These are phyloP conservation scores for Neuroscelio doddi DNA, from an alignment of 2,888 invertebrate species.

Conservation along the genomic window DNA sequence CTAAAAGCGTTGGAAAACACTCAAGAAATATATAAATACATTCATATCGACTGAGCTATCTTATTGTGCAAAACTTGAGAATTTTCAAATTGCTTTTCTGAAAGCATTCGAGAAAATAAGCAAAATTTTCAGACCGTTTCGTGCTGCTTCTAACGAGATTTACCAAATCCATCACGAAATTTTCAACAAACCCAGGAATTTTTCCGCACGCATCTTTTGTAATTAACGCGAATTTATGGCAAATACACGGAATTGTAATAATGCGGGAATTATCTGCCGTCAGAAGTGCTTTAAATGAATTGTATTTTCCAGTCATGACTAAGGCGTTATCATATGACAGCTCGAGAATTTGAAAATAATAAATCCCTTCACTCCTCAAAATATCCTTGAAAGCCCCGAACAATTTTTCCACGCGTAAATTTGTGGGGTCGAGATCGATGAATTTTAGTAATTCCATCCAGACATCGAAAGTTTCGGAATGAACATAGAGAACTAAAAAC, in stretches of 20 bases:
- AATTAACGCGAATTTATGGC: constrained; percentile 26
- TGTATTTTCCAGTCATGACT: not conserved
- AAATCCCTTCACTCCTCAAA: too few relatives aligned
- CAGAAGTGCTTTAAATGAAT: not conserved
- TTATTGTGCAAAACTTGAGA: not conserved
- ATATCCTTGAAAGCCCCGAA: too few relatives aligned
- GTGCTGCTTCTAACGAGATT: constrained; percentile 14
- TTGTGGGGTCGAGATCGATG: not conserved
- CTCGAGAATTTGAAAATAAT: not conserved
- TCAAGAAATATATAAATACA: too few relatives aligned
- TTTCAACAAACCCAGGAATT: constrained; percentile 13
- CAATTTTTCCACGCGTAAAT: too few relatives aligned
- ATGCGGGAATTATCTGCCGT: not conserved
- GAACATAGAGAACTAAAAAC: not conserved
- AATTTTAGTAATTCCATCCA: not conserved
- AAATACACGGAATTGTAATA: constrained; percentile 22
- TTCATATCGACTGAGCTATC: not conserved
- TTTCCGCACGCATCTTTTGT: constrained; percentile 18
- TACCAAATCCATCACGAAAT: constrained; percentile 4
- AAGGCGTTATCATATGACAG: too few relatives aligned
- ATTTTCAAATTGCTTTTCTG: not conserved
- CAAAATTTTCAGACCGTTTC: constrained; percentile 10
- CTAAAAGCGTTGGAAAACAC: too few relatives aligned
- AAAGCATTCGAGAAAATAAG: constrained; percentile 1
- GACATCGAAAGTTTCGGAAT: not conserved